phyloP scores from a whole-genome alignment of 2,888 invertebrate genomes.

The Melieria omissa region DNA sequence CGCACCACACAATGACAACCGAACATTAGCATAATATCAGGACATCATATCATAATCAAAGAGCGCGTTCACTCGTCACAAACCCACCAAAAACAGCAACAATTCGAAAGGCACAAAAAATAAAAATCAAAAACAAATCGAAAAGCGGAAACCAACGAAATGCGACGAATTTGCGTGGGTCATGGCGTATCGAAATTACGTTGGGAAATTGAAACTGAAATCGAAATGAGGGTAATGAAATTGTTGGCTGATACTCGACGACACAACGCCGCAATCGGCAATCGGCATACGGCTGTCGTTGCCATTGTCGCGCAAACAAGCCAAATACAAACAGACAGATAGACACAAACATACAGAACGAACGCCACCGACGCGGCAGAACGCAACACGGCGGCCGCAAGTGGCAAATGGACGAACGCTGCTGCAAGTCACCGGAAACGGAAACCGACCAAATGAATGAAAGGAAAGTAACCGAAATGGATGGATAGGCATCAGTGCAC shows the following conservation, averaged over 20 bases:
- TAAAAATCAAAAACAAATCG: constrained; percentile 5
- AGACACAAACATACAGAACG: neutral
- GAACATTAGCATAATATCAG: constrained; percentile 24
- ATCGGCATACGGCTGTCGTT: neutral
- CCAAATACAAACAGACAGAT: neutral
- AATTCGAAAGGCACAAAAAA: constrained; percentile 19
- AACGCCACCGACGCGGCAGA: too few relatives aligned
- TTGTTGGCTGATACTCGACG: constrained; percentile 39
- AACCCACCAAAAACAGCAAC: neutral
- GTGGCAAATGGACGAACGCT: too few relatives aligned
- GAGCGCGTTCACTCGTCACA: neutral
- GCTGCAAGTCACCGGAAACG: constrained; percentile 32
- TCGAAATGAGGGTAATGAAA: constrained; percentile 36
- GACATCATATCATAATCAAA: constrained; percentile 20
- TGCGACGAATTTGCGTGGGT: neutral
- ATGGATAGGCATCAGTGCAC: neutral
- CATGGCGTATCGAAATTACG: constrained; percentile 25
- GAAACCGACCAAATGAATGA: constrained; percentile 39
- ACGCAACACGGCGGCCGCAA: too few relatives aligned
- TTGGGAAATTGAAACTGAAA: constrained; percentile 34
- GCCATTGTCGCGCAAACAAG: neutral
- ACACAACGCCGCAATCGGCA: constrained; percentile 22
- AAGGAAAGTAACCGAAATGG: constrained; percentile 34
- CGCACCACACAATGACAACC: neutral
- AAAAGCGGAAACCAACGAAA: neutral